phyloP scores from a whole-genome alignment of 2,113 vertebrate species.

The Bostrychus sinensis region DNA sequence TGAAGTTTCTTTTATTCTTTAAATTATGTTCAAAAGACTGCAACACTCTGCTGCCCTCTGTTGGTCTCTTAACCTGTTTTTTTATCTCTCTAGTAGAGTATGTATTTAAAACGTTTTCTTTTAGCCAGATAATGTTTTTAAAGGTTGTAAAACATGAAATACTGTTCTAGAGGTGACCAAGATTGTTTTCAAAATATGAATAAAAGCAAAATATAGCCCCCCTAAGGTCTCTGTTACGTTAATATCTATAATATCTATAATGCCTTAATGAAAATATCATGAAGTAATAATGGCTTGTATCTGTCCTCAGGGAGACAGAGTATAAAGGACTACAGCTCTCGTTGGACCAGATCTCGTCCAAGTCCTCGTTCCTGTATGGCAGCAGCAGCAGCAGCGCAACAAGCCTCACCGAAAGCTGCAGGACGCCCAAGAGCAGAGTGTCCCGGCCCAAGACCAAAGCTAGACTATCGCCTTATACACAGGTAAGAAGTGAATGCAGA shows the following conservation, averaged over 20 bases:
- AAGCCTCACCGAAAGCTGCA: constrained; percentile 81
- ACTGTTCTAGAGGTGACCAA: no score
- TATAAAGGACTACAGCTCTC: constrained; percentile 97
- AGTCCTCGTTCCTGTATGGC: constrained; percentile 85
- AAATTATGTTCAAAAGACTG: no score
- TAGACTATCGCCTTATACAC: constrained; percentile 92
- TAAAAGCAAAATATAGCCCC: no score
- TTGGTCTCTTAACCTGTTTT: no score
- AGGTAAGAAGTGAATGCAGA: constrained; percentile 78
- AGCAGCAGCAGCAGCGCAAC: constrained; percentile 83
- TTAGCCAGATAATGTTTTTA: no score
- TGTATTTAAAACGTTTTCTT: no score
- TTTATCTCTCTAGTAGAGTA: no score
- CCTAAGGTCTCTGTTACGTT: no score
- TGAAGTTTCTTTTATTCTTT: no score
- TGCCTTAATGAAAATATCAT: constrained; percentile 6
- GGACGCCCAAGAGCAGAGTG: constrained; percentile 84
- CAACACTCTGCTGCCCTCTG: no score
- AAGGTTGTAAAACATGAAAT: no score
- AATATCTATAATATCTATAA: background rate
- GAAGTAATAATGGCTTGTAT: constrained; percentile 17
- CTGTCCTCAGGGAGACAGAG: constrained; percentile 89
- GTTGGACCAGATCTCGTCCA: constrained; percentile 91
- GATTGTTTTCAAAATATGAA: no score
- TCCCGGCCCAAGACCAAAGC: constrained; percentile 88